Percentiles rank a stretch among this genome's conserved stretches.
phyloP scores from a whole-genome alignment of 92 coral and sea anemone species.

The Ricordea florida region DNA sequence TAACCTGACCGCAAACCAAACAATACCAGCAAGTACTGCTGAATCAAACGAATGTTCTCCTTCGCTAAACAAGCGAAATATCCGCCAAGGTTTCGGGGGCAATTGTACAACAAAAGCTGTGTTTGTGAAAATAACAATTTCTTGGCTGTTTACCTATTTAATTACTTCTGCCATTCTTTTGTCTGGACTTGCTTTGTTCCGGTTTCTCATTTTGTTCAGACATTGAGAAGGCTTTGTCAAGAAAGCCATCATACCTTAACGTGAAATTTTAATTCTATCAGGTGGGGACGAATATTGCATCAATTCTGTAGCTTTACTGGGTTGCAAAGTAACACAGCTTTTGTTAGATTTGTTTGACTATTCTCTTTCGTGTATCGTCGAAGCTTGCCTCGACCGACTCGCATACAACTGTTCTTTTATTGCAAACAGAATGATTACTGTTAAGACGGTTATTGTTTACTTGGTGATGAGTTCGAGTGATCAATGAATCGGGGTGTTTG shows the following conservation, averaged over 20 bases:
- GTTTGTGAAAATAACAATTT: background rate
- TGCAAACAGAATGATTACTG: slow-evolving; percentile 5
- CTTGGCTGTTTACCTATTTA: slow-evolving; percentile 3
- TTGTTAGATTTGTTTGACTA: too few species aligned
- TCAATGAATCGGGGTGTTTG: background rate
- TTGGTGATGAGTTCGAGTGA: background rate
- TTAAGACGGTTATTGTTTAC: background rate
- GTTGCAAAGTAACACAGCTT: too few species aligned
- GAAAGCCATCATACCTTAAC: background rate
- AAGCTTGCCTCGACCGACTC: too few species aligned
- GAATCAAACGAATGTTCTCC: background rate
- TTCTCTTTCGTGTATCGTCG: too few species aligned
- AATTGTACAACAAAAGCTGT: background rate
- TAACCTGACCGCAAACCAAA: background rate
- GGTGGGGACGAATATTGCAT: too few species aligned
- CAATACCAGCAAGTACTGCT: background rate
- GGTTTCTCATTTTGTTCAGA: background rate
- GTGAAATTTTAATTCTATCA: too few species aligned
- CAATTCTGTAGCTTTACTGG: too few species aligned
- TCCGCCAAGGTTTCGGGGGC: background rate
- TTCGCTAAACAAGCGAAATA: too few species aligned
- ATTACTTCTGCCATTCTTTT: background rate
- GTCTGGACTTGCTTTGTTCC: background rate
- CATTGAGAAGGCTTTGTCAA: background rate
- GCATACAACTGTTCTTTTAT: too few species aligned